phyloP scores from a whole-genome alignment of 2,888 invertebrate species.

The Lacanobia wlatinum region DNA sequence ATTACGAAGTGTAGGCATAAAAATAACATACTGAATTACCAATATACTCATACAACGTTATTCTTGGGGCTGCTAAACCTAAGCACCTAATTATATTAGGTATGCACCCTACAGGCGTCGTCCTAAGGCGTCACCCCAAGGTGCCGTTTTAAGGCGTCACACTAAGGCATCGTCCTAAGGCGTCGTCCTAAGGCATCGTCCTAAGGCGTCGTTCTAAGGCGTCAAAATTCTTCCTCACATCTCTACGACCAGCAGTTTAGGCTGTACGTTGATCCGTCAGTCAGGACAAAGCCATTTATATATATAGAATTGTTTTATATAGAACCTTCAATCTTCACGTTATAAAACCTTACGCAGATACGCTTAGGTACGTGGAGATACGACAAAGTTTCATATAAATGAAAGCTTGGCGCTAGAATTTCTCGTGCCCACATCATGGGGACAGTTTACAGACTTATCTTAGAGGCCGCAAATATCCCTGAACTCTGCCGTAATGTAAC shows the following conservation, averaged over 20 bases:
- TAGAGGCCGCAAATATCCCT: background rate
- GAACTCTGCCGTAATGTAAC: background rate
- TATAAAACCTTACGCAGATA: conserved; percentile 4
- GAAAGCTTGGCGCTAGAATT: too few relatives aligned
- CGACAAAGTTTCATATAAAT: background rate
- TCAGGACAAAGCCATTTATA: background rate
- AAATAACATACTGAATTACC: conserved; percentile 5
- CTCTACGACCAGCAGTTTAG: too few relatives aligned
- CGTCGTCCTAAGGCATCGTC: too few relatives aligned
- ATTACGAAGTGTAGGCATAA: background rate
- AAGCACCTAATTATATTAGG: background rate
- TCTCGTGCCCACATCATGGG: background rate
- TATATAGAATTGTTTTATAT: conserved; percentile 6
- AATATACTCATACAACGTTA: background rate
- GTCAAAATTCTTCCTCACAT: too few relatives aligned
- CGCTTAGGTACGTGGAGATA: background rate
- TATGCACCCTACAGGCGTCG: background rate
- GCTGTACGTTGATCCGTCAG: too few relatives aligned
- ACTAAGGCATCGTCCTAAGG: too few relatives aligned
- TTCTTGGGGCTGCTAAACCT: background rate
- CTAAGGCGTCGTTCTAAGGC: too few relatives aligned
- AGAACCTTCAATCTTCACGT: background rate
- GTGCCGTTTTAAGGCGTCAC: too few relatives aligned
- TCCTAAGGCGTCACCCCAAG: too few relatives aligned
- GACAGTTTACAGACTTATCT: conserved; percentile 10